phyloP scores from a whole-genome alignment of 2,888 invertebrate genomes.

The Tryphoninae sp. region DNA sequence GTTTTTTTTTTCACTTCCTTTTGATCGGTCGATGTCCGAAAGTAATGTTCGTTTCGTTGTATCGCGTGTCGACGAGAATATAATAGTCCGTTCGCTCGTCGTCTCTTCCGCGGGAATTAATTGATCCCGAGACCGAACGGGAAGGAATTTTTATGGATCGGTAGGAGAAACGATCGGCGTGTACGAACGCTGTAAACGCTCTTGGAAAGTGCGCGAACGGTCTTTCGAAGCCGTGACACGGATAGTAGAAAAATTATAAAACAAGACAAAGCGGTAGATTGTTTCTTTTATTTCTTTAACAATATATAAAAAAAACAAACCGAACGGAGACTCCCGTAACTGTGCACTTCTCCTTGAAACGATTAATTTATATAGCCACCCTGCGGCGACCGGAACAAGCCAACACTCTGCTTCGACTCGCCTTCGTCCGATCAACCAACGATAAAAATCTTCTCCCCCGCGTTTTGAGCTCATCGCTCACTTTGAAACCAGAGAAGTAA shows the following conservation, averaged over 20 bases:
- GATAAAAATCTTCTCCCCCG: too few relatives aligned
- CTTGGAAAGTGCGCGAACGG: constrained; percentile 32
- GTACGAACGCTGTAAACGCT: neutral
- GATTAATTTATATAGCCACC: neutral
- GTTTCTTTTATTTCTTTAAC: neutral
- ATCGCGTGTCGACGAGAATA: neutral
- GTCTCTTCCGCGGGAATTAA: neutral
- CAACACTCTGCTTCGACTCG: too few relatives aligned
- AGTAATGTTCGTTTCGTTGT: constrained; percentile 2
- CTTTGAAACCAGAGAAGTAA: too few relatives aligned
- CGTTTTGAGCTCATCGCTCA: too few relatives aligned
- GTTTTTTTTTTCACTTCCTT: neutral
- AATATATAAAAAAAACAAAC: neutral
- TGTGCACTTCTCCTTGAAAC: constrained; percentile 61
- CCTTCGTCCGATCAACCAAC: too few relatives aligned
- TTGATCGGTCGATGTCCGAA: neutral
- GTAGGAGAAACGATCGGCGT: neutral
- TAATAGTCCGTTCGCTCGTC: neutral
- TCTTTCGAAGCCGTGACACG: constrained; percentile 14
- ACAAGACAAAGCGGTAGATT: constrained; percentile 18
- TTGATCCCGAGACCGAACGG: constrained; percentile 19
- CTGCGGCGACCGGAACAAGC: too few relatives aligned
- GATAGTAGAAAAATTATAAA: constrained; percentile 17
- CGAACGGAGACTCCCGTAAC: constrained; percentile 55
- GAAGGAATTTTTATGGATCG: constrained; percentile 5